Conservation (phyloP, 2,888 invertebrate species). For the Lithophane semibrunnea region DNA sequence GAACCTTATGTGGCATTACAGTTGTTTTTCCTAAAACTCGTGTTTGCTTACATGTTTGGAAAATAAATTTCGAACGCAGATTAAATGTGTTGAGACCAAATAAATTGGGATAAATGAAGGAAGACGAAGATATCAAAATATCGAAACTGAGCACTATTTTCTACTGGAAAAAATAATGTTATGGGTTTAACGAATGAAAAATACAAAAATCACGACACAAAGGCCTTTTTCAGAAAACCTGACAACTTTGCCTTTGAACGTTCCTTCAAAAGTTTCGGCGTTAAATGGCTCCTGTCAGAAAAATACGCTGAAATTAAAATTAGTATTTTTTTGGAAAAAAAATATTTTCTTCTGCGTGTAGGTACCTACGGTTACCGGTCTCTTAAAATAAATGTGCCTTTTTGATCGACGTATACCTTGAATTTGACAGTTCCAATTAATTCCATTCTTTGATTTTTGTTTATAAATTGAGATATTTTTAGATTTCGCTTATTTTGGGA, state of each 20-base stretch:
- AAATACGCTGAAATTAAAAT: neutral
- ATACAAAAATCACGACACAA: neutral
- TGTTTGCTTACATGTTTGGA: too few relatives aligned
- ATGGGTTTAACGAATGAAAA: too few relatives aligned
- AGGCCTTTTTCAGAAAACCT: neutral
- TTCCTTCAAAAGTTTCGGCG: neutral
- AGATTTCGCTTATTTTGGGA: neutral
- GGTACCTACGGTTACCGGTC: too few relatives aligned
- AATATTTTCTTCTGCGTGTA: too few relatives aligned
- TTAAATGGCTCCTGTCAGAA: neutral
- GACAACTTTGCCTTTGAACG: neutral
- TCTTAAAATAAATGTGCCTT: neutral
- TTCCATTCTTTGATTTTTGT: neutral
- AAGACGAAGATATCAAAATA: neutral
- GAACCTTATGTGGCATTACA: too few relatives aligned
- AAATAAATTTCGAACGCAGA: too few relatives aligned
- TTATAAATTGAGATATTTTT: neutral
- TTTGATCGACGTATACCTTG: neutral
- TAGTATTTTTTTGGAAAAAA: neutral
- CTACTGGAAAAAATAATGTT: neutral
- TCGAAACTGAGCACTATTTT: neutral
- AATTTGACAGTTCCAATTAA: neutral
- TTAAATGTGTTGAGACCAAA: neutral
- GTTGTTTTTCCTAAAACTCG: too few relatives aligned
- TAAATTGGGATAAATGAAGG: neutral